phyloP scores from a whole-genome alignment of 1,140 invertebrate species.

The Heterodera carotae region DNA sequence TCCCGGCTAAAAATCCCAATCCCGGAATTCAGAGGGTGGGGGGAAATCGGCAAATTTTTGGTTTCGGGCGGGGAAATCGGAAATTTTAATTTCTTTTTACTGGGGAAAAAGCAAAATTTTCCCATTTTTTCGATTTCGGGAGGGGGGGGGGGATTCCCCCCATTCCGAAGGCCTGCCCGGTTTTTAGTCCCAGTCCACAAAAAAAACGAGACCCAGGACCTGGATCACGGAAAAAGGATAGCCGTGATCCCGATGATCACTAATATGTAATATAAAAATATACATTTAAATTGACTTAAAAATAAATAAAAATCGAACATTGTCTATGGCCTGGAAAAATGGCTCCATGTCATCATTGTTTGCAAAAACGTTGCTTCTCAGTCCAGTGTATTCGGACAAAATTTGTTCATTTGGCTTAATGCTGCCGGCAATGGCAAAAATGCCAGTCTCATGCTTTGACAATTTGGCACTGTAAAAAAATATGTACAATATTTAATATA shows the following conservation, averaged over 20 bases:
- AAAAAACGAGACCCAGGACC: too few relatives aligned
- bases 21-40: background rate
- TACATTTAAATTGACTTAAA: background rate
- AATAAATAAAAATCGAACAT: conserved; percentile 8
- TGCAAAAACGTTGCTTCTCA: conserved; percentile 14
- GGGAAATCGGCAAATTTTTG: too few relatives aligned
- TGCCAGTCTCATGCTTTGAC: background rate
- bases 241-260: too few relatives aligned
- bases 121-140: too few relatives aligned
- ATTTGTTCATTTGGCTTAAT: conserved; percentile 10
- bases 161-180: too few relatives aligned
- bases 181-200: too few relatives aligned
- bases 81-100: background rate
- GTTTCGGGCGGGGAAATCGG: too few relatives aligned
- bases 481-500: too few relatives aligned
- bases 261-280: background rate
- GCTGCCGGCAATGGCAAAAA: conserved; percentile 23
- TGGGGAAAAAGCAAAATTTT: too few relatives aligned
- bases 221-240: too few relatives aligned
- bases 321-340: conserved; percentile 23
- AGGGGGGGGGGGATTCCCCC: too few relatives aligned
- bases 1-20: too few relatives aligned
- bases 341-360: conserved; percentile 14
- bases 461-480: conserved; percentile 18
- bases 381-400: conserved; percentile 17